Evolutionary conservation across 2,797 vertebrate species (phyloP), one percentile per base, ranked within the genome.

Genomic region (Peromyscus attwateri): DNA sequence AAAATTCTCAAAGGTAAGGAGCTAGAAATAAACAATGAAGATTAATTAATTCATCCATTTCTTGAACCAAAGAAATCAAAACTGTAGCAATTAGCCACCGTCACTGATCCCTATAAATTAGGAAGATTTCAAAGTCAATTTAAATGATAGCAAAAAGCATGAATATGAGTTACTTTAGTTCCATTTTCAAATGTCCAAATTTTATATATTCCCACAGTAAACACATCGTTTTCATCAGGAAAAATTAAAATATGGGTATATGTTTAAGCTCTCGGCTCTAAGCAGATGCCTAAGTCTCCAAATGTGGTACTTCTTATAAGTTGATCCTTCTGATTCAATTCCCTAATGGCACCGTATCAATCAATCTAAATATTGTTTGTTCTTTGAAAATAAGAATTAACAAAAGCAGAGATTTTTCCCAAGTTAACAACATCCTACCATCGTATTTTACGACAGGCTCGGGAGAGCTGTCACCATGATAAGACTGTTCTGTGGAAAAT

Each of bases 321-420:
- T 77, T 87, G 40, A 70, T 77, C 91, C 76, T 94, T 43, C 49
- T 89, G 17, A 84, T 84, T 94, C 70, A n/a, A 52, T 92, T 93
- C 93, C 80, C 83, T 95, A 81, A 90, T 81, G 87, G 29, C 40
- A 77, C 52, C n/a, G 2, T 85, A 92, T 96, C 40, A 85, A 55
- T 87, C 75, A 83, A 81, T 66, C 49, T 88, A 94, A 96, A 92
- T 95, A 94, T 66, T 83, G 19, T 83, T 94, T 93, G 40, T 93
- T 87, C 57, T 62, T 97, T 93, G 29, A 94, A 91, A 92, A 89
- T 80, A 92, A 91, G 55, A 96, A 83, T 75, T 89, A 93, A 93
- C 71, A 91, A 94, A 94, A 95, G 77, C 52, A 21, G 75, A 81
- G 52, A 34, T 83, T 91, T 84, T 55, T 55, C 55, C 60, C 76